Percentiles rank a stretch among this genome's conserved stretches.
phyloP scores from a whole-genome alignment of 1,140 invertebrate species.

The Grapholita molesta region DNA sequence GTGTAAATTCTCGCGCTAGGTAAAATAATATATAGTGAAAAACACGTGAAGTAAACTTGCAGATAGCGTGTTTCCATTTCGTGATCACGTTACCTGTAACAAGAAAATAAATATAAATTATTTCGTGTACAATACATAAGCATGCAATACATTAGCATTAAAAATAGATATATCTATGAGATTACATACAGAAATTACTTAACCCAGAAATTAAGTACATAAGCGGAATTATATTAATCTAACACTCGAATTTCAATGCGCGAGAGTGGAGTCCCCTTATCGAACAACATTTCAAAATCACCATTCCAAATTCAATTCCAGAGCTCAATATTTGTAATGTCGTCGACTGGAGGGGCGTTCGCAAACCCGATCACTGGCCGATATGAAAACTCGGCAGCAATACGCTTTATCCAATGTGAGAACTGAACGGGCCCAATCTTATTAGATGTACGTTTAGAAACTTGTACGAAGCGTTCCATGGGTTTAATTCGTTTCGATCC shows the following conservation, averaged over 20 bases:
- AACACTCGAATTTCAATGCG: conserved; percentile 1
- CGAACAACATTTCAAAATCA: conserved; percentile 28
- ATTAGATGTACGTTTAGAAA: background rate
- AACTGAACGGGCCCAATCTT: conserved; percentile 25
- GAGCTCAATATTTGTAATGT: conserved; percentile 41
- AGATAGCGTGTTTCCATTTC: background rate
- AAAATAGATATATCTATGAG: no score
- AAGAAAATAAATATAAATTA: background rate
- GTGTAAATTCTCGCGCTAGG: no score
- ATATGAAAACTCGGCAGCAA: conserved; percentile 20
- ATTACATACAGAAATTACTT: no score
- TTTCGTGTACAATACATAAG: background rate
- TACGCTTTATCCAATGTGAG: conserved; percentile 31
- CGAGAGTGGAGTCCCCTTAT: conserved; percentile 20
- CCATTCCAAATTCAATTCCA: conserved; percentile 37
- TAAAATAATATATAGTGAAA: background rate
- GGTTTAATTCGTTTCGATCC: background rate
- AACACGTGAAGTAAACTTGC: background rate
- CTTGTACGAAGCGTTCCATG: background rate
- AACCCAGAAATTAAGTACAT: no score
- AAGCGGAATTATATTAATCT: background rate
- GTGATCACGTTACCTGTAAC: background rate
- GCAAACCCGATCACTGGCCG: conserved; percentile 3
- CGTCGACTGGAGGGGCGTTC: conserved; percentile 18
- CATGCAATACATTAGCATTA: no score